A percentile compares a stretch with the other conserved stretches of the same genome.
Conservation (phyloP, 2,797 vertebrate species). For the Gymnoscopelus braueri region DNA sequence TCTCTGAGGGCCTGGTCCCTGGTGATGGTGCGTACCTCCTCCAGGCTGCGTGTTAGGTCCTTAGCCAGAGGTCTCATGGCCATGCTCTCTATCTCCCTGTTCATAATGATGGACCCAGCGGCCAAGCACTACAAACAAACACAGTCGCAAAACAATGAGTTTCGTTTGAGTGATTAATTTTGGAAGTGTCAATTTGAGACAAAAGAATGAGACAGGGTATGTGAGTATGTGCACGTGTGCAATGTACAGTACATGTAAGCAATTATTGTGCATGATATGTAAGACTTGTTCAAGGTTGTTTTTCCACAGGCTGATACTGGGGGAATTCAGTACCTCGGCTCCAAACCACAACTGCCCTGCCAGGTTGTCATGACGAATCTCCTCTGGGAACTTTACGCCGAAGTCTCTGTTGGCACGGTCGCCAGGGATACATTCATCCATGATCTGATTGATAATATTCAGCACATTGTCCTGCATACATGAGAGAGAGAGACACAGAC, state of each 20-base stretch:
- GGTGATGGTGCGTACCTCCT: constrained; percentile 93
- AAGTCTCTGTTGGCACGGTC: constrained; percentile 96
- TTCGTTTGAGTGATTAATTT: too few relatives aligned
- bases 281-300: constrained; percentile 37
- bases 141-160: neutral
- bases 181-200: too few relatives aligned
- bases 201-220: constrained; percentile 5
- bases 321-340: constrained; percentile 88
- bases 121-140: constrained; percentile 88
- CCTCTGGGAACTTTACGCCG: constrained; percentile 97
- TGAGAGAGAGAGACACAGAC: constrained; percentile 31
- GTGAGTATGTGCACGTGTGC: neutral
- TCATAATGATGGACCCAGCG: constrained; percentile 99
- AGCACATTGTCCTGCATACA: constrained; percentile 92
- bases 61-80: constrained; percentile 97
- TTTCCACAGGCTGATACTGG: constrained; percentile 25
- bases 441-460: constrained; percentile 97
- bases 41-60: constrained; percentile 93
- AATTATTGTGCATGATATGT: neutral
- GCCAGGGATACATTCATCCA: constrained; percentile 96
- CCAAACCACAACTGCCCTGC: constrained; percentile 99
- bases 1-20: constrained; percentile 96
- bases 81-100: constrained; percentile 98
- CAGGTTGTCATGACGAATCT: constrained; percentile 98
- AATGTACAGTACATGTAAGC: constrained; percentile 2